Base-by-base conservation (phyloP, 2,888 invertebrate species). In the Amphipyra berbera region DNA sequence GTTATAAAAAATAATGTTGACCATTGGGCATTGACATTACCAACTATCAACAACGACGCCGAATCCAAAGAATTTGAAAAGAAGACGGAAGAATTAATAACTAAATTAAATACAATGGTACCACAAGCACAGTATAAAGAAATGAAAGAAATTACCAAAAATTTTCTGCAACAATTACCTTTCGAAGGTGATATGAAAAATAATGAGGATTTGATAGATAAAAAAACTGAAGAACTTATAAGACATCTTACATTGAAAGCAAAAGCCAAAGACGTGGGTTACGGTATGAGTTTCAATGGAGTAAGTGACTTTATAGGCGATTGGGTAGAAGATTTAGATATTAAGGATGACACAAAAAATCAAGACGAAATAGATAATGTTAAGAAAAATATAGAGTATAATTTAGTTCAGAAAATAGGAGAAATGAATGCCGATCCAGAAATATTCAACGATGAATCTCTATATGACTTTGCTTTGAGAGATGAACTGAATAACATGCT, bases 381-480 rank as follows among this genome's bases (percentile, higher is more conserved):
- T 6, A 89, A 85, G 74, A 82, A 86, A 71, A 76, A 82, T 15
- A 63, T 86, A 35, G 74, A 77, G 10, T 75, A 63, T 37, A 84
- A 75, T 73, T 59, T 90, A 40, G 76, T 82, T 8, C 75, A 82
- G 38, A 87, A 85, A 79, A 78, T 90, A 47, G 82, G 79, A 5
- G 85, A 87, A 73, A 76, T 90, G 37, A 88, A 90, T 74, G 73
- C 87, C 55, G 85, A 88, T 48, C 86, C 87, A 21, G 84, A 87
- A 45, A 73, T 88, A 60, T 82, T 88, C 2, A 82, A 86, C 7
- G 87, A 90, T 44, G 81, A 85, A 55, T 73, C 73, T 37, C 61
- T 89, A 10, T 90, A 89, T 61, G 79, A 82, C 70, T 76, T 87
- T 6, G 53, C 88, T 21, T 66, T 90, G 15, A 74, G 74, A 54